Evolutionary conservation across 2,113 vertebrate species (phyloP).

Genomic region (Macroglossus sobrinus): DNA sequence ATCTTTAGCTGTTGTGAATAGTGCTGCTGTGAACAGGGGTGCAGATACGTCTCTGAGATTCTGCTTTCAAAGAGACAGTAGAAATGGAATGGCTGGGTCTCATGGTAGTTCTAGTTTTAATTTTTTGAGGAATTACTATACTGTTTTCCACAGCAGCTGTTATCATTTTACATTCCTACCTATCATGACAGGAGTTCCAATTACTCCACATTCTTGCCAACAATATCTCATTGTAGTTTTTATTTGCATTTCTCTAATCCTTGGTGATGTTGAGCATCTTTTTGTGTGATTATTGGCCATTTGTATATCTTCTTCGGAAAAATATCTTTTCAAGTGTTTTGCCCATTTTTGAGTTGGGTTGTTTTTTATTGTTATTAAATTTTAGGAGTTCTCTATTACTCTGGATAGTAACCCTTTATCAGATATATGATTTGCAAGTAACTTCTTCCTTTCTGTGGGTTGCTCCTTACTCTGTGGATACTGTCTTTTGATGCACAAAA

Average conservation of each 20-base stretch:
- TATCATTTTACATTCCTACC: not conserved
- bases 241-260: not conserved
- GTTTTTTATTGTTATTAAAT: not conserved
- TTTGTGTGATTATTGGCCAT: not conserved
- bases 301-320: not conserved
- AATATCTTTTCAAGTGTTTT: not conserved
- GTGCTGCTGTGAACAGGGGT: not conserved
- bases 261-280: not conserved
- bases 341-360: not conserved
- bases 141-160: not conserved
- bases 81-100: not conserved
- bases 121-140: not conserved
- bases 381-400: not conserved
- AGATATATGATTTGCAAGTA: not conserved
- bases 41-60: not conserved
- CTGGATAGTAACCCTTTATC: not conserved
- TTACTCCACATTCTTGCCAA: not conserved
- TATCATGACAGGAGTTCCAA: not conserved
- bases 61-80: not conserved
- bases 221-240: not conserved
- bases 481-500: not conserved
- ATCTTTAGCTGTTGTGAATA: not conserved
- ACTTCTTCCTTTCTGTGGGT: not conserved
- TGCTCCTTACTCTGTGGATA: not conserved
- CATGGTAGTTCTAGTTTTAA: not conserved